These are phyloP conservation scores for Myxocyprinus asiaticus DNA, from an alignment of 2,113 vertebrate genomes.

Conservation along the genomic window DNA sequence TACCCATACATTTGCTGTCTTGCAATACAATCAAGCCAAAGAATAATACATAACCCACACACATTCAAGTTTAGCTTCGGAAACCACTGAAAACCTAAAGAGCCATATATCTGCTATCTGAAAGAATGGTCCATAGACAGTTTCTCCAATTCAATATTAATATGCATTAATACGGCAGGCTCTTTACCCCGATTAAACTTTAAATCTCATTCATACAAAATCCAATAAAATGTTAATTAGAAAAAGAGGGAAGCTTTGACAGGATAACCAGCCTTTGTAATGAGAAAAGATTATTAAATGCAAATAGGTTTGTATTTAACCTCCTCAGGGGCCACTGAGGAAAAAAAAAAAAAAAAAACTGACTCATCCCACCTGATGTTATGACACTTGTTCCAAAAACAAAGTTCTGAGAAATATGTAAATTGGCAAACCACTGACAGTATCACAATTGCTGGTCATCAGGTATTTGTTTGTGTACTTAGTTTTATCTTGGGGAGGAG, in stretches of 20 bases:
- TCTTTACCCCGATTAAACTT: conserved; percentile 23
- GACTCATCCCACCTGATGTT: background rate
- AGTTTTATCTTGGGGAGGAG: too few species aligned
- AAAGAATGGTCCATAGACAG: background rate
- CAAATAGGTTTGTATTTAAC: conserved; percentile 6
- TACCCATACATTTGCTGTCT: too few species aligned
- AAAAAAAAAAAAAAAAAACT: too few species aligned
- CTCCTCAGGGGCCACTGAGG: background rate
- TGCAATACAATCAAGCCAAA: too few species aligned
- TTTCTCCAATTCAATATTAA: conserved; percentile 27
- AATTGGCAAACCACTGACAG: too few species aligned
- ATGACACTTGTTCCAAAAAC: conserved; percentile 8
- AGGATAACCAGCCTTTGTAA: conserved; percentile 16
- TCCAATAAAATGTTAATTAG: conserved; percentile 37
- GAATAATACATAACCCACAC: too few species aligned
- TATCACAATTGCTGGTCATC: too few species aligned
- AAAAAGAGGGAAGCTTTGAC: conserved; percentile 24
- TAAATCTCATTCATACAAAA: conserved; percentile 34
- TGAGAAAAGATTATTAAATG: conserved; percentile 29
- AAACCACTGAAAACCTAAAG: too few species aligned
- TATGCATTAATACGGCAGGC: conserved; percentile 2
- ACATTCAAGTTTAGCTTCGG: too few species aligned
- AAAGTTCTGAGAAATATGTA: too few species aligned
- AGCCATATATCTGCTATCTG: background rate
- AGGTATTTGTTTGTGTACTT: too few species aligned